These are phyloP conservation scores for Chanos chanos DNA, from an alignment of 2,797 vertebrate species.

Conservation along the genomic window DNA sequence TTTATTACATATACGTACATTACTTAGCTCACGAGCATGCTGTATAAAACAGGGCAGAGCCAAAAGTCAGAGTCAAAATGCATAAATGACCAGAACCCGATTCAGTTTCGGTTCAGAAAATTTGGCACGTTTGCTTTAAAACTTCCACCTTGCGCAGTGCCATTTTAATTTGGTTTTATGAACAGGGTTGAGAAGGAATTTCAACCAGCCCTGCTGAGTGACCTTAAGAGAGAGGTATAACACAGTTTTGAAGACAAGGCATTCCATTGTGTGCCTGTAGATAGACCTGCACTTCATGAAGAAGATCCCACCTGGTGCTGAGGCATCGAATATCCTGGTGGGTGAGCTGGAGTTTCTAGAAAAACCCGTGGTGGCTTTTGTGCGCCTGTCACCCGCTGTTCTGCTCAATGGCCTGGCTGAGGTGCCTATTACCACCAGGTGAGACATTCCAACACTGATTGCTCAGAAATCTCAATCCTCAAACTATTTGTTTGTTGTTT, in stretches of 20 bases:
- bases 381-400: slow-evolving; percentile 90
- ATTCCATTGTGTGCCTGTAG: slow-evolving; percentile 58
- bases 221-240: neutral
- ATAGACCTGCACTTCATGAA: slow-evolving; percentile 99
- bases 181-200: too few relatives aligned
- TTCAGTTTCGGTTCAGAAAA: too few relatives aligned
- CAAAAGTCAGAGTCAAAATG: too few relatives aligned
- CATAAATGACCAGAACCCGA: too few relatives aligned
- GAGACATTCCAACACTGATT: slow-evolving; percentile 14
- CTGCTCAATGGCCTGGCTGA: slow-evolving; percentile 92
- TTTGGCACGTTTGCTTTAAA: too few relatives aligned
- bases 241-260: neutral
- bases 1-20: too few relatives aligned
- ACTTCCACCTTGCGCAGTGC: too few relatives aligned
- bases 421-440: slow-evolving; percentile 97
- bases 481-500: too few relatives aligned
- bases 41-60: too few relatives aligned
- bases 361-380: slow-evolving; percentile 91
- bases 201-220: neutral
- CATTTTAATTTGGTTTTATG: too few relatives aligned
- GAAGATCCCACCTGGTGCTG: slow-evolving; percentile 96
- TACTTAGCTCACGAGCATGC: too few relatives aligned
- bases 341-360: slow-evolving; percentile 96
- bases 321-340: slow-evolving; percentile 97
- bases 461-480: too few relatives aligned